These are phyloP conservation scores for Hystrix cristata DNA, from an alignment of 2,113 vertebrate genomes.

Conservation along the genomic window DNA sequence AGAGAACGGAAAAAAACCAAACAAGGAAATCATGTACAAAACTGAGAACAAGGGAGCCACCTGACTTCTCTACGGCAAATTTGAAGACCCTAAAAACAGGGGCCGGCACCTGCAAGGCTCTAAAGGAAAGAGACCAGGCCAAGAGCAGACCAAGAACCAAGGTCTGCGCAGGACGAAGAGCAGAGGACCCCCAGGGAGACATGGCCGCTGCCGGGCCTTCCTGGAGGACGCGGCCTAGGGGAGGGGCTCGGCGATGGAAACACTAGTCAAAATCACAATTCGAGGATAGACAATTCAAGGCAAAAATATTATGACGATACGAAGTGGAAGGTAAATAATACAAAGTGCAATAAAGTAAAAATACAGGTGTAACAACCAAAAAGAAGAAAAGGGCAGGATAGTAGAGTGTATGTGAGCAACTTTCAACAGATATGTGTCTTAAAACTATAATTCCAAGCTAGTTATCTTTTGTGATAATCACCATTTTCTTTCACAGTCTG, in stretches of 20 bases:
- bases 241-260: background rate
- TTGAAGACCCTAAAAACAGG: background rate
- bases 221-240: background rate
- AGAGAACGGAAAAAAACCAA: background rate
- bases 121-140: background rate
- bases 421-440: background rate
- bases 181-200: background rate
- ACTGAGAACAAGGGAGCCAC: background rate
- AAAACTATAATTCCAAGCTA: background rate
- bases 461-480: background rate
- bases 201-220: background rate
- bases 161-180: background rate
- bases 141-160: background rate
- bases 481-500: background rate
- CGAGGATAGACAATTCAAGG: background rate
- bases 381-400: background rate
- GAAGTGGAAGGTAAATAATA: slow-evolving; percentile 24
- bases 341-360: slow-evolving; percentile 16
- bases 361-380: background rate
- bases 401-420: background rate
- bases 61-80: background rate
- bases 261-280: slow-evolving; percentile 44
- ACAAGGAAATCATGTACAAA: background rate
- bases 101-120: background rate
- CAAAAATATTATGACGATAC: background rate